A percentile compares a stretch with the other conserved stretches of the same genome.
Conservation (phyloP, 2,797 vertebrate species). For the Periophthalmus magnuspinnatus region DNA sequence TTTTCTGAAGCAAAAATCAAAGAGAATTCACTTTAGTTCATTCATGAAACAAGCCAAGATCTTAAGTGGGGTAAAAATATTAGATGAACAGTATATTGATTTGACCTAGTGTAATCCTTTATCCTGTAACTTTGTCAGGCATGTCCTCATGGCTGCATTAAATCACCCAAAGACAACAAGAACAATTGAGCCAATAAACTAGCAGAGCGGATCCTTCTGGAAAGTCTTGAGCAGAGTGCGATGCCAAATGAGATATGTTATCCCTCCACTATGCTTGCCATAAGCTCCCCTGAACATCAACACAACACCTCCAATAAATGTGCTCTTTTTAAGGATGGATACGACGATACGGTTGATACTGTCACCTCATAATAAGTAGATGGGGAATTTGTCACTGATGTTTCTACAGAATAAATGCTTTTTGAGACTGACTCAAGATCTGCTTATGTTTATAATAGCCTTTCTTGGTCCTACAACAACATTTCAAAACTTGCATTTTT, state of each 20-base stretch:
- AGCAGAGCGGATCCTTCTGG: constrained; percentile 25
- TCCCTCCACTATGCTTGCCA: constrained; percentile 9
- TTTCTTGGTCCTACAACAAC: not conserved
- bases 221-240: not conserved
- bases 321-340: not conserved
- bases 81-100: constrained; percentile 24
- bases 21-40: not conserved
- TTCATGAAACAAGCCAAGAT: not conserved
- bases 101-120: constrained; percentile 19
- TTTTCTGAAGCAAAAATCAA: constrained; percentile 2
- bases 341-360: too few relatives aligned
- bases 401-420: not conserved
- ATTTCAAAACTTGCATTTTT: not conserved
- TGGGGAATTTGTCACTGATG: not conserved
- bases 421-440: not conserved
- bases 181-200: constrained; percentile 4
- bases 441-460: not conserved
- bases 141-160: constrained; percentile 20
- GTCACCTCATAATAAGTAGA: too few relatives aligned
- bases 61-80: constrained; percentile 6
- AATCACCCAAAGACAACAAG: constrained; percentile 29
- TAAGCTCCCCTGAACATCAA: constrained; percentile 10
- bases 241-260: constrained; percentile 18
- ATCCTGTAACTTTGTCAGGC: constrained; percentile 17
- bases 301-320: constrained; percentile 18